Base-by-base conservation (phyloP, 1,140 invertebrate genomes). In the Cheumatopsyche charites region DNA sequence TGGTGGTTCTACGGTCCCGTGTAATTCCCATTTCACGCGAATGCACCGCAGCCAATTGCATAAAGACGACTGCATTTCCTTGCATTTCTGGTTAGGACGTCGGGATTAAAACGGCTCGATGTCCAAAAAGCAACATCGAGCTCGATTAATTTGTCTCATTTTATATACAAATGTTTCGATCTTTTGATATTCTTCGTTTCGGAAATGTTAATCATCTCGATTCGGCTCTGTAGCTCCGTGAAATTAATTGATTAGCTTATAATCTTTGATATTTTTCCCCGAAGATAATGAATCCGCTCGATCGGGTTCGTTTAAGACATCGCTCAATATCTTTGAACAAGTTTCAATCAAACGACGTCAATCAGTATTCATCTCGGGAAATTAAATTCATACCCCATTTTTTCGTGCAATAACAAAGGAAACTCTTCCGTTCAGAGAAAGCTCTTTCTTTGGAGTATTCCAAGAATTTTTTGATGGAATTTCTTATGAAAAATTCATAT, bases 281-380 rank as follows among this genome's bases (percentile, higher is more conserved):
- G 7, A 15, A 15, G 1, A 17, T 52, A 52, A 52, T 52, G 19
- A 58, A 58, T 58, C 23, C 6, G 21, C 21, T 58, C 9, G 19
- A 52, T 52, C 47, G 7, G 19, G 1, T 52, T 52, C 15, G 9
- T 15, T 52, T 17, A 17, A 52, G 6, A 15, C 19, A 1, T 17
- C 47, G 1, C 7, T 52, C 1, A 19, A 52, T 17, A 52, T 52
- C 15, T 58, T 26, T 26, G 55, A 58, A 25, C 17, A 25, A 58
- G 55, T 58, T 58, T 58, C 23, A 25, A 58, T 58, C 55, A 58
- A 58, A 25, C 17, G 55, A 58, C 55, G 55, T 58, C 23, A 58
- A 26, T 58, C 55, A 58, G 55, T 58, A 58, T 23, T 58, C 55
- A 25, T 58, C 23, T 26, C 5, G 21, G 11, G 9, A 58, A 25